Base-by-base conservation (phyloP, 1,140 invertebrate species). In the Coenobita brevimanus region DNA sequence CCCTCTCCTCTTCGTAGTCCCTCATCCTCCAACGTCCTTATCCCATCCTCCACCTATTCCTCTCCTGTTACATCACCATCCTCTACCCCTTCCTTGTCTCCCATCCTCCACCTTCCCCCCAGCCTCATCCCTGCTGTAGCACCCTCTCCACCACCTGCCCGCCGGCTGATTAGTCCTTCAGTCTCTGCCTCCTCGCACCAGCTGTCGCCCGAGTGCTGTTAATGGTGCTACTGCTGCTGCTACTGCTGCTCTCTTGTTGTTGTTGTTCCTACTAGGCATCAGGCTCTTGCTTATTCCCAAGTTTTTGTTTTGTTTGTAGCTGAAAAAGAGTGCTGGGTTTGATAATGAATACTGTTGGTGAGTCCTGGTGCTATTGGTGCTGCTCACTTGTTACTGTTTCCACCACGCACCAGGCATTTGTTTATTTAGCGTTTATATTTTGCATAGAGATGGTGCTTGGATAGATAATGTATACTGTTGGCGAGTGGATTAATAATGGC, bases 151-250 rank as follows among this genome's bases (percentile, higher is more conserved):
- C 73, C 73, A 76, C 73, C 73, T 76, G 73, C 33, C 46, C 73
- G 17, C 24, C 38, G 17, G 33, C 73, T 76, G 73, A 76, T 76
- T 76, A 43, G 41, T 76, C 73, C 73, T 76, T 76, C 41, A 76
- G 38, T 76, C 73, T 76, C 73, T 76, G 73, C 73, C 73, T 41
- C 43, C 38, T 76, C 33, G 73, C 73, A 76, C 73, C 73, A 76
- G 73, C 73, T 76, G 73, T 76, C 73, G 33, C 38, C 1, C 41
- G 67, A 71, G 67, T 38, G 67, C 67, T 71, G 67, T 71, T 71
- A 71, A 71, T 71, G 73, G 33, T 76, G 73, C 73, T 41, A 27
- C 43, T 76, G 73, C 43, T 76, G 73, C 41, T 43, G 43, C 36
- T 41, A 38, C 43, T 41, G 33, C 43, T n/a, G 17, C 41, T 24